Conservation (phyloP, 2,888 invertebrate species). For the Cremastobaeus sp. region DNA sequence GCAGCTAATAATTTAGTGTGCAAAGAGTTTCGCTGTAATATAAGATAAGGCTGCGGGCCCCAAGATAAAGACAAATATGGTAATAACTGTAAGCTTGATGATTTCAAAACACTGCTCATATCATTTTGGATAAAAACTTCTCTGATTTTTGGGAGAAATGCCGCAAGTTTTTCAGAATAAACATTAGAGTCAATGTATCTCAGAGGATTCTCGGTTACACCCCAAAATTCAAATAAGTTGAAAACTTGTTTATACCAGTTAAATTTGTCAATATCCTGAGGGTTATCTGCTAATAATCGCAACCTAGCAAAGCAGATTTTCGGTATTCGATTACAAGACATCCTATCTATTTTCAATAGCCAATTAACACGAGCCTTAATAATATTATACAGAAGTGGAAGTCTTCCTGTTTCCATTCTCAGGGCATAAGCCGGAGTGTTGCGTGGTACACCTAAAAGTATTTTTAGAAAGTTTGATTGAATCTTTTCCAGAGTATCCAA, state of each 20-base stretch:
- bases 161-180: not conserved
- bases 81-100: not conserved
- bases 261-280: not conserved
- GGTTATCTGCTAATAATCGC: not conserved
- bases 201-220: not conserved
- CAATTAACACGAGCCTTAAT: not conserved
- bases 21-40: not conserved
- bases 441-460: not conserved
- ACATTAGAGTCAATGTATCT: not conserved
- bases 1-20: not conserved
- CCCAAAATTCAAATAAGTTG: not conserved
- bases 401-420: not conserved
- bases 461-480: constrained; percentile 1
- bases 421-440: not conserved
- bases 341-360: not conserved
- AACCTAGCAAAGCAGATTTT: not conserved
- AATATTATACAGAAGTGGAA: not conserved
- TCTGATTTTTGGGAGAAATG: not conserved
- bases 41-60: not conserved
- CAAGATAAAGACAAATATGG: not conserved
- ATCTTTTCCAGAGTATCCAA: not conserved
- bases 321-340: not conserved
- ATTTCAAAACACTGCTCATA: no score
- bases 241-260: not conserved
- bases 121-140: no score